Evolutionary conservation across 2,888 invertebrate species (phyloP), one percentile per base, ranked within the genome.

Genomic region (Drosophila paracracens): DNA sequence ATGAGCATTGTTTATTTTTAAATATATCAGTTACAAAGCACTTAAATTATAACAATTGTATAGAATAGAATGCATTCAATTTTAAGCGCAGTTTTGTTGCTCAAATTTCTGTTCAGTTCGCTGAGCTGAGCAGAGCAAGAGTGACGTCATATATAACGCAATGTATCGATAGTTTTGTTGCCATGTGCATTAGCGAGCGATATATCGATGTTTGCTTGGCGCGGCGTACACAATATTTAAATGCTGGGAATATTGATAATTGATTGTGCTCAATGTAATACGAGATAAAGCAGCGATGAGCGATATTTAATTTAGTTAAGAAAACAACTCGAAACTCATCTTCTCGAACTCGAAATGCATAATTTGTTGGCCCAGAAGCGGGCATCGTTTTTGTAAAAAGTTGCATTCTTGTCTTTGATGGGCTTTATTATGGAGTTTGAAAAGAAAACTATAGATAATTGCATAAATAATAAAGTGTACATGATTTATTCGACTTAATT

Each of bases 401-500:
- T 7, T 10, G 1, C 16, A n/a, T 46, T 54, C 33, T 54, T 59
- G 60, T 72, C 53, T 71, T 43, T 69, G 62, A 74, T 81, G 57
- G 68, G 60, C 75, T 86, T 86, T 88, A 88, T 88, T 89, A 56
- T 69, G 72, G 74, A 76, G 88, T 84, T 88, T 72, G 48, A 78
- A 80, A 72, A 70, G 11, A 73, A 73, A 60, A 71, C 67, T 79
- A 82, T 79, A 78, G 82, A 57, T 82, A 72, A 78, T 70, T 80
- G 80, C 82, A 88, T 88, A 86, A 86, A 88, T 85, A 88, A 72
- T 84, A 73, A 74, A 82, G 71, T 82, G 74, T 67, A 81, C 82
- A 72, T 69, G 74, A 56, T 69, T 66, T 71, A 68, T 67, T 71
- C 57, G 76, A 83, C 83, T 79, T 85, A 77, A 50, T 65, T 72